Percentiles rank a stretch among this genome's conserved stretches.
phyloP scores from a whole-genome alignment of 2,113 vertebrate genomes.

The Phaethon lepturus region DNA sequence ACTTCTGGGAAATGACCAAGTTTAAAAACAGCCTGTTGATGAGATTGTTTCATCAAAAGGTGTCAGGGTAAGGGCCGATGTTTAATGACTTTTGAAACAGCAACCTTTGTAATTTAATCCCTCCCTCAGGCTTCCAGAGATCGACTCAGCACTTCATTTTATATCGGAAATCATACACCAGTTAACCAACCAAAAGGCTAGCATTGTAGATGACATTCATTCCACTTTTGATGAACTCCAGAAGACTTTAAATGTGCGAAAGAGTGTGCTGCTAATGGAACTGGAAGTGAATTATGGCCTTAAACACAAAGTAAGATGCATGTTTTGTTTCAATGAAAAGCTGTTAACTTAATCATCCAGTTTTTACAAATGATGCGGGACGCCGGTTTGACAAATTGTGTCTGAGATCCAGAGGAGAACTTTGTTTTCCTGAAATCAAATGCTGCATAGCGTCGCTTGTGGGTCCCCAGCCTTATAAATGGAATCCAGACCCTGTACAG shows the following conservation, averaged over 20 bases:
- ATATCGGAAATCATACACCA: conserved; percentile 96
- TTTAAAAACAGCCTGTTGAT: conserved; percentile 13
- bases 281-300: conserved; percentile 97
- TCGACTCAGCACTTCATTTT: conserved; percentile 92
- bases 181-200: conserved; percentile 91
- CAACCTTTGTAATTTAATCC: conserved; percentile 44
- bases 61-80: neutral
- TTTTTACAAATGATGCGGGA: neutral
- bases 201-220: conserved; percentile 93
- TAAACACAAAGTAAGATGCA: conserved; percentile 92
- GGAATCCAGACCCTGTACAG: neutral
- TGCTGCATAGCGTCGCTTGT: neutral
- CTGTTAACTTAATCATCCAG: neutral
- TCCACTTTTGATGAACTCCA: conserved; percentile 93
- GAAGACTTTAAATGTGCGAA: conserved; percentile 94
- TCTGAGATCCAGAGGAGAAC: neutral
- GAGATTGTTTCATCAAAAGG: neutral
- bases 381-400: neutral
- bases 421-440: neutral
- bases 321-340: conserved; percentile 10
- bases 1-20: neutral
- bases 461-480: neutral
- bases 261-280: conserved; percentile 96
- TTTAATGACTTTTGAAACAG: conserved; percentile 34
- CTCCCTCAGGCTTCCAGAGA: conserved; percentile 89